Conservation (phyloP, 2,888 invertebrate species). For the Drepana falcataria region DNA sequence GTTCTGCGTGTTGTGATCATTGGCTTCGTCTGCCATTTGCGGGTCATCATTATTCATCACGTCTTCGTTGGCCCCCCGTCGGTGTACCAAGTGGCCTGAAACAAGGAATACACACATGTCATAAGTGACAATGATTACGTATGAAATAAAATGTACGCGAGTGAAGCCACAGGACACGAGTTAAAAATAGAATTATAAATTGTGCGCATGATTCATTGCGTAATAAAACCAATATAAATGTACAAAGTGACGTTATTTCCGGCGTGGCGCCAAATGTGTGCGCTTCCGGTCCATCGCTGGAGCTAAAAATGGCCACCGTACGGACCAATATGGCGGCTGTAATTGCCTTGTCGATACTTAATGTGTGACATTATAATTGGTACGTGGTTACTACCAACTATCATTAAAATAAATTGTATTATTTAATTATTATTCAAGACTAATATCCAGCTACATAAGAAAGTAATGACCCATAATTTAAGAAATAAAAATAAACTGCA, state of each 20-base stretch:
- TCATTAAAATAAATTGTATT: slow-evolving; percentile 1
- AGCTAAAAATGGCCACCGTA: neutral
- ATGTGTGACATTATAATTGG: neutral
- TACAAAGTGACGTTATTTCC: slow-evolving; percentile 41
- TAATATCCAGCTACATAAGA: no score
- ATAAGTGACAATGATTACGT: no score
- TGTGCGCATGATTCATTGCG: slow-evolving; percentile 24
- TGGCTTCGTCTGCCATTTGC: neutral
- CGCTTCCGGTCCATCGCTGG: slow-evolving; percentile 32
- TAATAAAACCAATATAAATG: slow-evolving; percentile 24
- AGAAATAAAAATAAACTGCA: no score
- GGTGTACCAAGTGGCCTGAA: slow-evolving; percentile 50
- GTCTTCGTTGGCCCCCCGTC: slow-evolving; percentile 38
- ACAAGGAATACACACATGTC: slow-evolving; percentile 20
- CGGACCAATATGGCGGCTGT: neutral
- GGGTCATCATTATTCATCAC: slow-evolving; percentile 22
- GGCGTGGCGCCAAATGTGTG: slow-evolving; percentile 42
- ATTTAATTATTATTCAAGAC: no score
- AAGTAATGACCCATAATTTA: no score
- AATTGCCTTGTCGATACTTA: neutral
- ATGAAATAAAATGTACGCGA: no score
- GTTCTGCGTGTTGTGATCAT: slow-evolving; percentile 31
- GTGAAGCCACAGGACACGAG: no score
- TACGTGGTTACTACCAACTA: neutral
- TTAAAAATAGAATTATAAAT: no score